Conservation (phyloP, 2,113 vertebrate species). For the Dasypus novemcinctus region DNA sequence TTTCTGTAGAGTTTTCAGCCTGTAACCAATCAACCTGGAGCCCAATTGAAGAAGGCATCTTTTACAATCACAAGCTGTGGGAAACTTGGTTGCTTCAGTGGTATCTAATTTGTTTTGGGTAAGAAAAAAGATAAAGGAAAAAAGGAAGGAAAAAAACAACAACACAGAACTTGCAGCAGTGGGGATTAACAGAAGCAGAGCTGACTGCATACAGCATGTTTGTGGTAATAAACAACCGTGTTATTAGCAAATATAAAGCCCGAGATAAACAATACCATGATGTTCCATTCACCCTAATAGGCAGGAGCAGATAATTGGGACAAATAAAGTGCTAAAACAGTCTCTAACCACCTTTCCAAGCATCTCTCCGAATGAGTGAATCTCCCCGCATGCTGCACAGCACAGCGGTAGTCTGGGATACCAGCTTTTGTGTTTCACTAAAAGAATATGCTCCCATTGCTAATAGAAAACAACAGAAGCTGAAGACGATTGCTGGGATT, state of each 20-base stretch:
- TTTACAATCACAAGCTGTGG: conserved; percentile 56
- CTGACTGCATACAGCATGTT: conserved; percentile 65
- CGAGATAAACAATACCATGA: conserved; percentile 77
- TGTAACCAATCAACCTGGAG: conserved; percentile 57
- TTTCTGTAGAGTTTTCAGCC: conserved; percentile 60
- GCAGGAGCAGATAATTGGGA: conserved; percentile 81
- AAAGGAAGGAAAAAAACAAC: background rate
- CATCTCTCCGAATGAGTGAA: conserved; percentile 73
- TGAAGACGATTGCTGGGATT: conserved; percentile 61
- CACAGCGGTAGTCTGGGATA: conserved; percentile 77
- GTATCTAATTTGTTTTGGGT: conserved; percentile 63
- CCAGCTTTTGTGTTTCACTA: conserved; percentile 77
- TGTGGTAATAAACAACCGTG: conserved; percentile 79
- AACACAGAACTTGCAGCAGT: conserved; percentile 48
- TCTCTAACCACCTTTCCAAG: conserved; percentile 79
- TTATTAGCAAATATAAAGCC: conserved; percentile 82
- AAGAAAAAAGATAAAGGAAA: background rate
- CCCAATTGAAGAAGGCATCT: conserved; percentile 43
- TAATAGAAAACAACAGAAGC: conserved; percentile 84
- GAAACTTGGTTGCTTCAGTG: conserved; percentile 54
- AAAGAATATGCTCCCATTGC: conserved; percentile 59
- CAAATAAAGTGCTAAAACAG: conserved; percentile 81
- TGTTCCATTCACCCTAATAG: conserved; percentile 82
- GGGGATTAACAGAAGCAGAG: conserved; percentile 68
- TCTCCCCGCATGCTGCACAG: conserved; percentile 51